Conservation (phyloP, 1,140 invertebrate genomes). For the Paraescarpia echinospica region DNA sequence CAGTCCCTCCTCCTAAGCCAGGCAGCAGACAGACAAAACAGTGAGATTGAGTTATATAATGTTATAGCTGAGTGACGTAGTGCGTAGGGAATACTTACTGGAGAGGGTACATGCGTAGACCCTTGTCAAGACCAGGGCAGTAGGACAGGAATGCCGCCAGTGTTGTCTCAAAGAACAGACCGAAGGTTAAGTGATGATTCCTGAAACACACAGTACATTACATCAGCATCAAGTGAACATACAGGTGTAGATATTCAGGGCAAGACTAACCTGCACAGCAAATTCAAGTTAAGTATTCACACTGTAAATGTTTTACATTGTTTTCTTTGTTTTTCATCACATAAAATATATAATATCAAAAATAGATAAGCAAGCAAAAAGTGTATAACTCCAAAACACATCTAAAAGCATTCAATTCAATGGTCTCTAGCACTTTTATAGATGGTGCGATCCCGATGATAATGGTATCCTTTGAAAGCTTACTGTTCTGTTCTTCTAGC, state of each 20-base stretch:
- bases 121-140: constrained; percentile 57
- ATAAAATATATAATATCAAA: background rate
- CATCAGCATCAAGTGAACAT: background rate
- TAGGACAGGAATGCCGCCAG: constrained; percentile 57
- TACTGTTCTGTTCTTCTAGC: no score
- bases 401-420: no score
- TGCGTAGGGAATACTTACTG: constrained; percentile 42
- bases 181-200: constrained; percentile 59
- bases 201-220: constrained; percentile 33
- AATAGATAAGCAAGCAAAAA: no score
- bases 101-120: constrained; percentile 58
- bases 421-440: no score
- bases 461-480: no score
- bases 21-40: no score
- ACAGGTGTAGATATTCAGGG: background rate
- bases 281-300: background rate
- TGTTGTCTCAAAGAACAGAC: constrained; percentile 58
- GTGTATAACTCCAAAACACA: no score
- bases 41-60: no score
- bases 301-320: background rate
- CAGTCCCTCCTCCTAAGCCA: background rate
- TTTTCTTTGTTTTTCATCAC: background rate
- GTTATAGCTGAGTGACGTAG: background rate
- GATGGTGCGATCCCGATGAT: no score
- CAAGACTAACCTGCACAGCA: background rate